These are phyloP conservation scores for Aricia agestis DNA, from an alignment of 1,140 invertebrate genomes.

Conservation along the genomic window DNA sequence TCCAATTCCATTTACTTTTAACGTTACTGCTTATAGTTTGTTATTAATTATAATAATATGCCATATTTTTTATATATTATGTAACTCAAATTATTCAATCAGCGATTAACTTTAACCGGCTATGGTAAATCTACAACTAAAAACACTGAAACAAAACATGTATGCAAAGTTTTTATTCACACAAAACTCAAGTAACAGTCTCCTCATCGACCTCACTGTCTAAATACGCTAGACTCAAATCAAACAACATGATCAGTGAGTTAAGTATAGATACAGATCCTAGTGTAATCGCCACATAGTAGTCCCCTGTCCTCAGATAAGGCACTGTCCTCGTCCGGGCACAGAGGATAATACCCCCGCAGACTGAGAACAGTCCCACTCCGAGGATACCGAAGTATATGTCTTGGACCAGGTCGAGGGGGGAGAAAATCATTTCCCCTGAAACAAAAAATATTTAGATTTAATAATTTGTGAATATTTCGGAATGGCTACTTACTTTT, in stretches of 20 bases:
- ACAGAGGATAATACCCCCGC: conserved; percentile 49
- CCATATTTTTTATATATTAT: no score
- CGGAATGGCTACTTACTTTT: no score
- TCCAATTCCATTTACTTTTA: no score
- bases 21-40: no score
- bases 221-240: conserved; percentile 60
- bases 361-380: conserved; percentile 43
- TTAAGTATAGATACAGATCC: conserved; percentile 47
- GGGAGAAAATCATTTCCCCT: conserved; percentile 64
- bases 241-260: conserved; percentile 56
- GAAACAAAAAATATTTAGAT: conserved; percentile 30
- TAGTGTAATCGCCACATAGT: conserved; percentile 36
- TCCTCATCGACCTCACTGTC: conserved; percentile 65
- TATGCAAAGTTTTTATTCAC: conserved; percentile 7
- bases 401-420: conserved; percentile 63
- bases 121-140: neutral
- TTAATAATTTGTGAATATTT: no score
- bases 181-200: conserved; percentile 46
- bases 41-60: no score
- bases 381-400: conserved; percentile 63
- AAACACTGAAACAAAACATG: conserved; percentile 12
- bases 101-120: neutral
- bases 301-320: conserved; percentile 51
- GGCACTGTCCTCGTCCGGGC: conserved; percentile 34
- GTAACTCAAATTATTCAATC: no score